phyloP scores from a whole-genome alignment of 1,140 invertebrate species.

The Trichonephila clavipes region DNA sequence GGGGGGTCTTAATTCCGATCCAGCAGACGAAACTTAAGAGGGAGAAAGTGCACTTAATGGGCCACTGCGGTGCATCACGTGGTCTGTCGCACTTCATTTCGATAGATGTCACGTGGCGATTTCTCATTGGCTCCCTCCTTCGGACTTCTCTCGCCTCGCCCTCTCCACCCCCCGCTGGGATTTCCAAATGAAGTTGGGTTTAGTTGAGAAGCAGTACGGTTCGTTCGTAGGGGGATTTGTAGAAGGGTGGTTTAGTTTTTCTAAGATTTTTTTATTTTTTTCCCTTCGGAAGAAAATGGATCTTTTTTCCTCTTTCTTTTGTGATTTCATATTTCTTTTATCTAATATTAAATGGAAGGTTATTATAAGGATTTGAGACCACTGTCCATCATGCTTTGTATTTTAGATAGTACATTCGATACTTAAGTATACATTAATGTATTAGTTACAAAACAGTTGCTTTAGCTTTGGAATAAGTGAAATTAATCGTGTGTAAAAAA shows the following conservation, averaged over 20 bases:
- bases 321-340: no score
- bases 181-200: conserved; percentile 58
- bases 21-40: conserved; percentile 2
- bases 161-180: background rate
- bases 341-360: no score
- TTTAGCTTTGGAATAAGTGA: no score
- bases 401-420: no score
- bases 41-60: conserved; percentile 69
- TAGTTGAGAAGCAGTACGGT: conserved; percentile 30
- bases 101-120: conserved; percentile 74
- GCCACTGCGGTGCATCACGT: conserved; percentile 67
- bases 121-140: conserved; percentile 67
- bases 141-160: background rate
- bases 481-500: no score
- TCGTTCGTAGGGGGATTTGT: conserved; percentile 27
- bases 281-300: background rate
- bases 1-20: conserved; percentile 63
- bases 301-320: no score
- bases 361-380: no score
- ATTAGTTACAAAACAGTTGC: no score
- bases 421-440: no score
- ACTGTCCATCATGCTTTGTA: no score
- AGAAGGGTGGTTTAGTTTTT: background rate
- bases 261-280: background rate
- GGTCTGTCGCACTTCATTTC: conserved; percentile 75